phyloP scores from a whole-genome alignment of 37 sponge, comb jelly and placozoan species.

The Chondrilla cf. caribensis region DNA sequence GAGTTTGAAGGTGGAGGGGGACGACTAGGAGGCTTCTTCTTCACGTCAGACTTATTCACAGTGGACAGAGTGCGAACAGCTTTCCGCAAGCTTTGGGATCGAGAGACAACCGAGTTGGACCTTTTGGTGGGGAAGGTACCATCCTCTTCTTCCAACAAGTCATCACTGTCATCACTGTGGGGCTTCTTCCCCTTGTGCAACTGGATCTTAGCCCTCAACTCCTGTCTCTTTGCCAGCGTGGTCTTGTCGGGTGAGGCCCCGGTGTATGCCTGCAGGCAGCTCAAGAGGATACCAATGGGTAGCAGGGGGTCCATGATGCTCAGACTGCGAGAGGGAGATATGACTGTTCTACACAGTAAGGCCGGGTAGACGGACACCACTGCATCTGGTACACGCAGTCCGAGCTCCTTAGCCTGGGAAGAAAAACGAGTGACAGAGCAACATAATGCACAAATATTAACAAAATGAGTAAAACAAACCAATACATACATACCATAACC shows the following conservation, averaged over 20 bases:
- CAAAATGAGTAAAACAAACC: no score
- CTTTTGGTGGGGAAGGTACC: background rate
- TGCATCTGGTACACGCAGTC: conserved; percentile 76
- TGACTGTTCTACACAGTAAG: conserved; percentile 12
- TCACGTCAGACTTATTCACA: background rate
- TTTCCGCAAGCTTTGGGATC: background rate
- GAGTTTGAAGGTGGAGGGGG: conserved; percentile 1
- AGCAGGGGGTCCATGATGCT: conserved; percentile 83
- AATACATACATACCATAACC: no score
- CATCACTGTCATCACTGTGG: background rate
- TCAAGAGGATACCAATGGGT: conserved; percentile 74
- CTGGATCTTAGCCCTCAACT: conserved; percentile 20
- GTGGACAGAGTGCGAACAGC: no score
- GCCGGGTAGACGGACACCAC: conserved; percentile 79
- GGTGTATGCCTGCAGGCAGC: conserved; percentile 79
- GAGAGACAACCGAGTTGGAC: background rate
- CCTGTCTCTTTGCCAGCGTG: conserved; percentile 21
- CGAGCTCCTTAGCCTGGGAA: conserved; percentile 45
- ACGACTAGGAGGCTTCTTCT: conserved; percentile 7
- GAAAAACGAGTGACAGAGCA: background rate
- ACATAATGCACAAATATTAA: no score
- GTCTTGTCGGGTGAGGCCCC: conserved; percentile 29
- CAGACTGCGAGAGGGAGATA: conserved; percentile 80
- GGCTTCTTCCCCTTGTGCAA: conserved; percentile 8
- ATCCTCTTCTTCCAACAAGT: background rate